Percentiles rank a stretch among this genome's conserved stretches.
phyloP scores from a whole-genome alignment of 2,888 invertebrate genomes.

The Pomacea canaliculata region DNA sequence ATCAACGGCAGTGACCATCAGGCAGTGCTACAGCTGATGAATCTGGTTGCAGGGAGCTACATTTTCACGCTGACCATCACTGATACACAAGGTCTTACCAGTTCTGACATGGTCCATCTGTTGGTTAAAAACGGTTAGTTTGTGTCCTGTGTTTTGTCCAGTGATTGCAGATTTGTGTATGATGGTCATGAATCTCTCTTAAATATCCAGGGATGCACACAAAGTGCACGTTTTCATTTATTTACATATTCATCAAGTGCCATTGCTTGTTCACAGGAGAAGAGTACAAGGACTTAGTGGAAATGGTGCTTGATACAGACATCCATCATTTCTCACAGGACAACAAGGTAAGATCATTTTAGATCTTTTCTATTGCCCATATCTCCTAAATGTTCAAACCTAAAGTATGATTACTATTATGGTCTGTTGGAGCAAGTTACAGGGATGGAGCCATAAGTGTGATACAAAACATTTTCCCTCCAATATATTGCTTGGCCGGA shows the following conservation, averaged over 20 bases:
- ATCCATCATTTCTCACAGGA: constrained; percentile 78
- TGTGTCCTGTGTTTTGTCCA: neutral
- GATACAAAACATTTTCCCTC: too few species aligned
- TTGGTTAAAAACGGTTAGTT: constrained; percentile 79
- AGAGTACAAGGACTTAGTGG: constrained; percentile 81
- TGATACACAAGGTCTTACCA: constrained; percentile 88
- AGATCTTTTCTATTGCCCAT: neutral
- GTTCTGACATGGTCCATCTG: constrained; percentile 86
- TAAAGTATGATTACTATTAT: neutral
- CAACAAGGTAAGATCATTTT: constrained; percentile 74
- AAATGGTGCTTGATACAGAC: constrained; percentile 84
- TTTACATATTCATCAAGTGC: neutral
- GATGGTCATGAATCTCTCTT: neutral
- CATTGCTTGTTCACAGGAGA: constrained; percentile 74
- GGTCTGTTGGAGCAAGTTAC: neutral
- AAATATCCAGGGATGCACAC: too few species aligned
- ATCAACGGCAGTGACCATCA: constrained; percentile 82
- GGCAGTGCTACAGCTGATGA: constrained; percentile 85
- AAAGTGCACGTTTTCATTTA: too few species aligned
- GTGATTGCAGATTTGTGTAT: neutral
- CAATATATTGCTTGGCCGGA: too few species aligned
- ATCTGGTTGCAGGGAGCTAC: constrained; percentile 88
- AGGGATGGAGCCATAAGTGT: too few species aligned
- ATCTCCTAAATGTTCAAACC: neutral
- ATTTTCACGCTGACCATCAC: constrained; percentile 89